Base-by-base conservation (phyloP, 1,140 invertebrate genomes). In the Probaryconus sp. region DNA sequence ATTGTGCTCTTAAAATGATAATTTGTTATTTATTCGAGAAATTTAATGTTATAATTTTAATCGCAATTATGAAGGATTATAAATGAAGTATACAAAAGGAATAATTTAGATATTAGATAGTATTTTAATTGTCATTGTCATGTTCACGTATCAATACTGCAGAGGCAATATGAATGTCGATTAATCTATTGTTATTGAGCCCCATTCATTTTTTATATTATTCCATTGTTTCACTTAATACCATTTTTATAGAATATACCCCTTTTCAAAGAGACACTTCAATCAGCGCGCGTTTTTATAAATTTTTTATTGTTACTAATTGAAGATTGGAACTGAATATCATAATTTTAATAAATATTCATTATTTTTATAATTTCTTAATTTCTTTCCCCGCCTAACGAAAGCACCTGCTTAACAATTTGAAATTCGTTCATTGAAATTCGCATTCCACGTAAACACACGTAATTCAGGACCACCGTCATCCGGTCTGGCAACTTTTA, bases 331-430 rank as follows among this genome's bases (percentile, higher is more conserved):
- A n/a, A n/a, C n/a, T n/a, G n/a, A n/a, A n/a, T n/a, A n/a, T n/a
- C n/a, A n/a, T n/a, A n/a, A n/a, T n/a, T n/a, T n/a, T n/a, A n/a
- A n/a, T n/a, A n/a, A n/a, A n/a, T n/a, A n/a, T n/a, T n/a, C n/a
- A n/a, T n/a, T n/a, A n/a, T n/a, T n/a, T 55, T 63, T 70, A 55
- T 71, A 28, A 31, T 38, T 16, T 24, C 18, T 38, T 10, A 58
- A 38, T 20, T 35, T 40, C 50, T 50, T 71, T 51, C 40, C 42
- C 48, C 56, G 65, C n/a, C n/a, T n/a, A n/a, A 53, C 28, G 17
- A 33, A 61, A 70, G 56, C 67, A 70, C 67, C 67, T 70, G 67
- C 50, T 70, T 61, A 48, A 30, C 40, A 56, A 70, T 61, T 70
- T 70, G 11, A 70, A 58, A n/a, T n/a, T n/a, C 51, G 11, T 26